A percentile compares a stretch with the other conserved stretches of the same genome.
phyloP scores from a whole-genome alignment of 2,113 vertebrate species.

The Leptocoma aspasia region DNA sequence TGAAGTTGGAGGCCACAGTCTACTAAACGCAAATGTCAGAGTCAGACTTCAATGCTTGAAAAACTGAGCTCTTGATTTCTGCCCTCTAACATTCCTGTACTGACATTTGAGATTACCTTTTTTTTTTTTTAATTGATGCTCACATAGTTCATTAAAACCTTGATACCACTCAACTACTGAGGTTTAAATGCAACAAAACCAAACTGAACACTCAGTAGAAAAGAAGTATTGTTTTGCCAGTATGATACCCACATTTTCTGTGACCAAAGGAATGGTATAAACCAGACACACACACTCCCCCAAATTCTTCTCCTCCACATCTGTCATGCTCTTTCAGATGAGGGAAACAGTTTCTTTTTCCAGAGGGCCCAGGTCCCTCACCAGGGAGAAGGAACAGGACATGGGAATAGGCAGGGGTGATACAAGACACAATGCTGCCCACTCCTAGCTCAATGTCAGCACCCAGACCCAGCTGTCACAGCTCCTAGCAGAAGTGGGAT shows the following conservation, averaged over 20 bases:
- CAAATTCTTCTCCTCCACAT: neutral
- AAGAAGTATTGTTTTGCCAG: neutral
- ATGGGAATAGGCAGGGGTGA: neutral
- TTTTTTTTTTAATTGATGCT: neutral
- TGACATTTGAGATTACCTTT: neutral
- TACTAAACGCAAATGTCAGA: neutral
- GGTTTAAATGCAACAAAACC: neutral
- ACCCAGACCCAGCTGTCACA: neutral
- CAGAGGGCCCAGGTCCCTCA: neutral
- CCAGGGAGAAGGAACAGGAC: neutral
- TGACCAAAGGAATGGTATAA: neutral
- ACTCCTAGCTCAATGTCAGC: slow-evolving; percentile 5
- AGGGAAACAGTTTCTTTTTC: neutral
- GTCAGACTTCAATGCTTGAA: neutral
- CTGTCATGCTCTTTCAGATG: neutral
- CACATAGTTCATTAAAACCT: neutral
- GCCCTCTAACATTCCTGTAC: neutral
- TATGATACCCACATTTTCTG: neutral
- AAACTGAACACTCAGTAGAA: neutral
- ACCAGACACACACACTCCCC: neutral
- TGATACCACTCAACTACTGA: neutral
- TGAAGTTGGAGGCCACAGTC: neutral
- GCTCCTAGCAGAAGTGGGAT: slow-evolving; percentile 2
- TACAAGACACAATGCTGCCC: slow-evolving; percentile 6
- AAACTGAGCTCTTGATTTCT: neutral